A percentile compares a stretch with the other conserved stretches of the same genome.
These are phyloP conservation scores for Agrilus biguttatus DNA, from an alignment of 2,888 invertebrate genomes.

Conservation along the genomic window DNA sequence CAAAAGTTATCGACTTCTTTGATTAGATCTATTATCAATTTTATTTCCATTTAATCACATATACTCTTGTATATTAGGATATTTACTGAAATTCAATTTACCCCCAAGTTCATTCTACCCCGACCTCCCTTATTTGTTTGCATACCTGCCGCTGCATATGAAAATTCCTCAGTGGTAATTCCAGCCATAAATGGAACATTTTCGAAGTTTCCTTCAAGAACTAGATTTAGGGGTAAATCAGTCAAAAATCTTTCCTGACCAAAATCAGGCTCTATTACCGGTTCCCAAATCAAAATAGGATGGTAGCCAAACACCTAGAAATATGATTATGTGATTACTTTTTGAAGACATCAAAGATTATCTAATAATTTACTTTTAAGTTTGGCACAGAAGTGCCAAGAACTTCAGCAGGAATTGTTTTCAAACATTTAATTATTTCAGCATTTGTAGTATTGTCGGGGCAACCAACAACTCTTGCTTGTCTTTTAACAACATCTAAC, in stretches of 20 bases:
- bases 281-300: slow-evolving; percentile 39
- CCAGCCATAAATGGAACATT: slow-evolving; percentile 49
- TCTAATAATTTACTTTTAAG: slow-evolving; percentile 27
- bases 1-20: too few relatives aligned
- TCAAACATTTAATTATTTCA: slow-evolving; percentile 45
- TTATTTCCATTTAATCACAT: too few relatives aligned
- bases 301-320: slow-evolving; percentile 36
- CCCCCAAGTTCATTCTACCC: too few relatives aligned
- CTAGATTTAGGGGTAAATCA: slow-evolving; percentile 40
- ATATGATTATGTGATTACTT: not conserved
- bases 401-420: slow-evolving; percentile 35
- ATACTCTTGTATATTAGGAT: too few relatives aligned
- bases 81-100: too few relatives aligned
- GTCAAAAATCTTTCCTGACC: slow-evolving; percentile 48
- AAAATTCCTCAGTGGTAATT: slow-evolving; percentile 50
- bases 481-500: slow-evolving; percentile 41
- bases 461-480: slow-evolving; percentile 46
- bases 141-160: slow-evolving; percentile 43
- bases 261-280: slow-evolving; percentile 47
- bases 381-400: slow-evolving; percentile 33
- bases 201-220: slow-evolving; percentile 38
- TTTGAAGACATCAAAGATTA: too few relatives aligned
- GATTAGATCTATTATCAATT: too few relatives aligned
- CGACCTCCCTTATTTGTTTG: not conserved
- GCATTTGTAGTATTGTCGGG: slow-evolving; percentile 34